Base-by-base conservation (phyloP, 1,140 invertebrate species). In the Apis mellifera region DNA sequence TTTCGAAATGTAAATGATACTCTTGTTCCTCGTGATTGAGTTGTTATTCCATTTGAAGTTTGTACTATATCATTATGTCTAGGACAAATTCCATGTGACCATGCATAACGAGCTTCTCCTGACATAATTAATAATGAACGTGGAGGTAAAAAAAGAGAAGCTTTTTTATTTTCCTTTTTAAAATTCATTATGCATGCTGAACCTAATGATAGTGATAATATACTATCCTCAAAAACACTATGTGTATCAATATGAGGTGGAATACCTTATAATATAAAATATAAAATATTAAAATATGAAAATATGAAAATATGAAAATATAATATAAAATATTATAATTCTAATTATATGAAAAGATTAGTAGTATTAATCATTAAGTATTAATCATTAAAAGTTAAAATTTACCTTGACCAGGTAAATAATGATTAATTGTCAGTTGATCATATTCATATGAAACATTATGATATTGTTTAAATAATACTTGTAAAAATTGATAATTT, bases 201-300 rank as follows among this genome's bases (percentile, higher is more conserved):
- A 57, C 96, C 96, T n/a, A 99, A 94, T 42, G 98, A 99, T 0
- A 99, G 89, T 11, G 97, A 98, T 32, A 99, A 90, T 84, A 99
- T 98, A 26, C 96, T 96, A 91, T 97, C 96, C 89, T 98, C 96
- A 95, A 99, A 99, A 8, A 97, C 96, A 93, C 97, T 98, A 91
- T 99, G 98, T 1, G 98, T 99, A 90, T 99, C 99, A n/a, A 99
- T 96, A 94, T 99, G 99, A 2, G 97, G 95, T 74, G 98, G 98
- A 89, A 99, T 99, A 48, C 98, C 98, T 97, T 86, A 26, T 94
- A 94, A 64, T 32, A 21, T 66, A 9, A 62, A 62, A 26, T 62
- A 26, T 15, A 60, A n/a, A 69, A 62, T 26, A 75, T 76, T 55
- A 59, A 32, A 32, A 32, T 32, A 32, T 3, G 32, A 32, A 32